Conservation (phyloP, 2,797 vertebrate species). For the Spatula clypeata region DNA sequence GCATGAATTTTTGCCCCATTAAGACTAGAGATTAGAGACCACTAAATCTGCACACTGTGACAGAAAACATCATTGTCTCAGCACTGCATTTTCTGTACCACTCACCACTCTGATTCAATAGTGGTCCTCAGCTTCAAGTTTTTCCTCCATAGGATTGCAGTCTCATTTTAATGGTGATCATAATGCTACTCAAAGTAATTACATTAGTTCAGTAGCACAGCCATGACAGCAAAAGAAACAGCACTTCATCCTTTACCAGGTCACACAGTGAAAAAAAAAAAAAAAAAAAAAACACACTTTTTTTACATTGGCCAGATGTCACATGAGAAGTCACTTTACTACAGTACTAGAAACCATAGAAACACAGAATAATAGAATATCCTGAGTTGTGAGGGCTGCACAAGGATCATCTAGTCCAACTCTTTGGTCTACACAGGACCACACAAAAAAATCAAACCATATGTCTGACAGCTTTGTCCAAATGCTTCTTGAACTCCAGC, state of each 20-base stretch:
- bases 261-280: neutral
- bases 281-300: neutral
- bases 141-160: neutral
- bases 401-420: no score
- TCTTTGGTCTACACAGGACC: no score
- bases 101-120: neutral
- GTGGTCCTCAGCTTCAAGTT: neutral
- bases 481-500: no score
- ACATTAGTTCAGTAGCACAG: neutral
- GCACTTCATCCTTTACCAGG: rapidly evolving
- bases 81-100: neutral
- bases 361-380: no score
- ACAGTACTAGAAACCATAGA: neutral
- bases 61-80: neutral
- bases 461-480: no score
- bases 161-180: neutral
- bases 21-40: neutral
- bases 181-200: neutral
- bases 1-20: neutral
- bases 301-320: rapidly evolving
- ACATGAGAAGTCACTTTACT: neutral
- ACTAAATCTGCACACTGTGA: neutral
- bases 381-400: no score
- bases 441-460: no score
- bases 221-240: neutral